Evolutionary conservation across 2,797 vertebrate genomes (phyloP), one percentile per base, ranked within the genome.

Genomic region (Galagoides demidoff): DNA sequence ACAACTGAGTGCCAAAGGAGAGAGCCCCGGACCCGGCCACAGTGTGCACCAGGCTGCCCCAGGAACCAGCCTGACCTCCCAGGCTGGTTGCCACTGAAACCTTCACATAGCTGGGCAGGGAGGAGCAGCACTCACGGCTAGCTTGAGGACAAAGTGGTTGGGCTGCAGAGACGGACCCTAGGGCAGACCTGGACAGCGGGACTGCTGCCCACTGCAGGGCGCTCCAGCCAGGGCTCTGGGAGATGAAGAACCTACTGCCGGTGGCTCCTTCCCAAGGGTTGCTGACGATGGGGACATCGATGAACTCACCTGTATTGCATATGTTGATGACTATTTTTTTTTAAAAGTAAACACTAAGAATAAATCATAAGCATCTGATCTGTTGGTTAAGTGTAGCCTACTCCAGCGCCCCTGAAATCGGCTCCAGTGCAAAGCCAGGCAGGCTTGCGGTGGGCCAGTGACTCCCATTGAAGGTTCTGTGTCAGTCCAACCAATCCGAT

Each of bases 141-240:
- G 2, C 23, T 22, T 23, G 39, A 63, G 55, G 71, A 39, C 34
- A 5, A 63, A 10, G 7, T 0, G 20, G 17, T 34, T 5, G 1
- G 8, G 37, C n/a, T 3, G 1, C 4, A 45, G 27, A 14, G 17
- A 23, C 13, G 19, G 22, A 7, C 4, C 0, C 20, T 20, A 3
- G 39, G 39, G 34, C 49, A 5, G 23, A 17, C 5, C 1, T 14
- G 20, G 5, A 29, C 7, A 6, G 16, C 14, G 7, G 1, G 5
- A 9, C 31, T 0, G 2, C 31, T 2, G 0, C 3, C 27, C 1
- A 7, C 7, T 0, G 17, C 12, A 57, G 31, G 45, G 20, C 68
- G 64, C 31, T 76, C 61, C 17, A 5, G 23, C 16, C 39, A 31
- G 29, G 3, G 0, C 31, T 25, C 23, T 7, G 57, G 0, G 16